Conservation (phyloP, 2,113 vertebrate genomes). For the Anolis carolinensis region DNA sequence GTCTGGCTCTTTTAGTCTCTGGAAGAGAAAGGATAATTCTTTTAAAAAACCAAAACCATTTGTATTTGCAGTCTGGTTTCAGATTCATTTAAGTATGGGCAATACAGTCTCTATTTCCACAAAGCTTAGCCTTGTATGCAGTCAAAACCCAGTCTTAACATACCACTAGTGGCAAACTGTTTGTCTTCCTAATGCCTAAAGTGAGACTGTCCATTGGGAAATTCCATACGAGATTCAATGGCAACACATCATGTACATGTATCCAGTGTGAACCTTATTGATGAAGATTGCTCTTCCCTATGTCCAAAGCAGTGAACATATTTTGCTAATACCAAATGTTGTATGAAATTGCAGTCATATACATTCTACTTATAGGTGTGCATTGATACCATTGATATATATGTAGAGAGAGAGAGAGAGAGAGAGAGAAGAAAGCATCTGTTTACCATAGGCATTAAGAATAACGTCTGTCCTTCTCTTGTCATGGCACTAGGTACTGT, state of each 20-base stretch:
- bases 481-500: not conserved
- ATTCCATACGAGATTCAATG: too few species aligned
- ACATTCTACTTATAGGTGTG: not conserved
- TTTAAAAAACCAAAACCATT: not conserved
- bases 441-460: not conserved
- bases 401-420: too few species aligned
- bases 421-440: not conserved
- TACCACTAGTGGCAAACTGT: not conserved
- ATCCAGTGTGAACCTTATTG: not conserved
- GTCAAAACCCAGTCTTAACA: conserved; percentile 5
- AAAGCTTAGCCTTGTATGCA: not conserved
- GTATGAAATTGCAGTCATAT: not conserved
- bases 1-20: conserved; percentile 1
- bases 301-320: not conserved
- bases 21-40: not conserved
- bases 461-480: not conserved
- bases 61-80: not conserved
- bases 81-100: conserved; percentile 1
- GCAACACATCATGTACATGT: not conserved
- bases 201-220: not conserved
- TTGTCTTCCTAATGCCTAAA: not conserved
- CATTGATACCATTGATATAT: not conserved
- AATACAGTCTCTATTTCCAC: not conserved
- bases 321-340: not conserved
- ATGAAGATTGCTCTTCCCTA: not conserved